These are phyloP conservation scores for Falco rusticolus DNA, from an alignment of 2,797 vertebrate species.

Conservation along the genomic window DNA sequence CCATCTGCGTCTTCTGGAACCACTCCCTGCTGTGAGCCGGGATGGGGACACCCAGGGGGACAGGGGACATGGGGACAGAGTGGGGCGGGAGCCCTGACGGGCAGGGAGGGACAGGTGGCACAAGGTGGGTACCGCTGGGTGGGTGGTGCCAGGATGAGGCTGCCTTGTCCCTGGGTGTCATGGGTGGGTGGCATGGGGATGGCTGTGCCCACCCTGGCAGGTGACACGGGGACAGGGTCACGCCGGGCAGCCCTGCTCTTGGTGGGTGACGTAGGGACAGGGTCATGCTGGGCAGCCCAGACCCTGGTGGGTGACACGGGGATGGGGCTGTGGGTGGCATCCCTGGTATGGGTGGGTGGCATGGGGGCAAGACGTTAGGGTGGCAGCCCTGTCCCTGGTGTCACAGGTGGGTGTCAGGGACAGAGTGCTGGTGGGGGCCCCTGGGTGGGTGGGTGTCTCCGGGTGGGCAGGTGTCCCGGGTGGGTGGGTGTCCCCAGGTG, in stretches of 20 bases:
- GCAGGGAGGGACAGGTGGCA: too few species aligned
- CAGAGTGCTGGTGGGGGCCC: too few species aligned
- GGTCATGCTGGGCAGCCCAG: not conserved
- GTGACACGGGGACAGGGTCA: not conserved
- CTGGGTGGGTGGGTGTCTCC: too few species aligned
- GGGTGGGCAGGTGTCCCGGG: too few species aligned
- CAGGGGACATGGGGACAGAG: not conserved
- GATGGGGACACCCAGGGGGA: not conserved
- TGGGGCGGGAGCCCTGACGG: not conserved
- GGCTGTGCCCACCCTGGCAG: not conserved
- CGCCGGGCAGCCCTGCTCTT: too few species aligned
- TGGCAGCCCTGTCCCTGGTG: not conserved
- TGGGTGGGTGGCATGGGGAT: not conserved
- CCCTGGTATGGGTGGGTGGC: not conserved
- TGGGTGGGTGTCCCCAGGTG: not conserved
- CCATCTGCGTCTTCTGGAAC: slow-evolving; percentile 98
- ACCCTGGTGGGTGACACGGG: not conserved
- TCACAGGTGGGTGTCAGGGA: too few species aligned
- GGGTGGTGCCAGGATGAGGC: not conserved
- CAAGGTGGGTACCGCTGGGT: not conserved
- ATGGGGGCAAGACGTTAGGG: not conserved
- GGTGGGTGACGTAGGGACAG: not conserved
- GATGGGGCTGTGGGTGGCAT: not conserved
- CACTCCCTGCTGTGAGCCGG: slow-evolving; percentile 89
- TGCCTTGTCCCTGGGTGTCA: not conserved